Evolutionary conservation across 2,888 invertebrate species (phyloP).

Genomic region (Drosophila monieri): DNA sequence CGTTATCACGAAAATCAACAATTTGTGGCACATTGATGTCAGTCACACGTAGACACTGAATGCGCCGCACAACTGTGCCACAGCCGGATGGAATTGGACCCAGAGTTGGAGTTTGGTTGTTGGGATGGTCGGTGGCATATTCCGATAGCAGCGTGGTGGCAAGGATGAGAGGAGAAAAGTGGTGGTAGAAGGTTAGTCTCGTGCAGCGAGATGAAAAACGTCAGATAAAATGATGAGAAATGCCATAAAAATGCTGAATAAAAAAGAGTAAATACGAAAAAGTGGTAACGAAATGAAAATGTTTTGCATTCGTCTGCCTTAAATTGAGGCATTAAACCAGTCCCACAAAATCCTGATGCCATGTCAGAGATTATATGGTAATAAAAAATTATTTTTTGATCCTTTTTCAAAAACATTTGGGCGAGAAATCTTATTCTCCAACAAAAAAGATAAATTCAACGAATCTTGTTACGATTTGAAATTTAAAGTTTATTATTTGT

Average conservation of each 20-base stretch:
- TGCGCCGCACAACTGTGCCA: slow-evolving; percentile 66
- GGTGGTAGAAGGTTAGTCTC: slow-evolving; percentile 28
- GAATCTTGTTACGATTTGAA: too few species aligned
- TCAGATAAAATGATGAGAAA: slow-evolving; percentile 73
- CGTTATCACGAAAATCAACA: slow-evolving; percentile 84
- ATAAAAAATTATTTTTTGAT: slow-evolving; percentile 34
- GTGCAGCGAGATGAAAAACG: slow-evolving; percentile 49
- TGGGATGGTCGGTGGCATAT: slow-evolving; percentile 13
- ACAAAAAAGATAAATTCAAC: neutral
- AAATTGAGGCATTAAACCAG: slow-evolving; percentile 36
- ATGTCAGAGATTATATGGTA: slow-evolving; percentile 41
- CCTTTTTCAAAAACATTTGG: slow-evolving; percentile 14
- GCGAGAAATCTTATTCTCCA: neutral
- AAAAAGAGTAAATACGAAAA: slow-evolving; percentile 38
- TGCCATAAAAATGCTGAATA: slow-evolving; percentile 56
- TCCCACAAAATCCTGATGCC: slow-evolving; percentile 13
- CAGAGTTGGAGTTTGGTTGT: slow-evolving; percentile 3
- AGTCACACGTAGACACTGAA: slow-evolving; percentile 81
- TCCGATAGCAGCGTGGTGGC: slow-evolving; percentile 8
- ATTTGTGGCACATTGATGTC: slow-evolving; percentile 84
- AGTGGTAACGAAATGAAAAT: slow-evolving; percentile 40
- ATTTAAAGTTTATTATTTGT: neutral
- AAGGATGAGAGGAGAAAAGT: slow-evolving; percentile 3
- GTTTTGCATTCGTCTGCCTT: slow-evolving; percentile 56
- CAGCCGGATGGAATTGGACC: slow-evolving; percentile 8